Evolutionary conservation across 2,797 vertebrate genomes (phyloP).

Genomic region (Notamacropus eugenii): DNA sequence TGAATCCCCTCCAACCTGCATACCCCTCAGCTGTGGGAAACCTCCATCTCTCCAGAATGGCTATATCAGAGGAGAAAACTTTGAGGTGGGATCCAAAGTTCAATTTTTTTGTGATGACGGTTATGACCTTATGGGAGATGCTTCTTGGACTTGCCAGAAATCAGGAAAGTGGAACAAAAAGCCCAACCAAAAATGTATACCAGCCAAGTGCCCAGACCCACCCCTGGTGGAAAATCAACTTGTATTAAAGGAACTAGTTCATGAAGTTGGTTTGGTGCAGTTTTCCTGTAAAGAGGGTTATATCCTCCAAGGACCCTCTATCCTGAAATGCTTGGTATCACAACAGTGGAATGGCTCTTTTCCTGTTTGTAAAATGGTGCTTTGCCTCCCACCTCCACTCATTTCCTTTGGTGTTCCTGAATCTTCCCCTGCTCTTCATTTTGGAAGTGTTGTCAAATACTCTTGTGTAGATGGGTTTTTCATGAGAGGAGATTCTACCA

Average conservation of each 20-base stretch:
- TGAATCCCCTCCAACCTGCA: conserved; percentile 89
- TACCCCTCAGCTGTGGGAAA: conserved; percentile 91
- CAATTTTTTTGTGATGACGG: conserved; percentile 94
- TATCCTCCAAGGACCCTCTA: conserved; percentile 89
- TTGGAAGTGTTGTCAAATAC: conserved; percentile 90
- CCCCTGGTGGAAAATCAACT: conserved; percentile 93
- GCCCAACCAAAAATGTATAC: conserved; percentile 89
- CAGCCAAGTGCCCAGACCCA: conserved; percentile 94
- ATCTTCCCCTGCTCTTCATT: conserved; percentile 84
- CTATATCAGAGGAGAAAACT: conserved; percentile 88
- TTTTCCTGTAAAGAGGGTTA: conserved; percentile 95
- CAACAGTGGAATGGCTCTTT: conserved; percentile 97
- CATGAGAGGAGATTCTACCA: conserved; percentile 86
- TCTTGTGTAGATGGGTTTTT: conserved; percentile 94
- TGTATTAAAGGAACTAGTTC: conserved; percentile 88
- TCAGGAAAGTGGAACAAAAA: conserved; percentile 93
- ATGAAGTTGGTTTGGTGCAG: conserved; percentile 90
- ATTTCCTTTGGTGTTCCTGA: conserved; percentile 90
- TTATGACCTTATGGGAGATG: conserved; percentile 92
- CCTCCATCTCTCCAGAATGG: conserved; percentile 91
- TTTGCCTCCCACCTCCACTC: conserved; percentile 90
- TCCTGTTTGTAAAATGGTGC: conserved; percentile 92
- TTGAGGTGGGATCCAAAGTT: conserved; percentile 92
- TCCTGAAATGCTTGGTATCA: conserved; percentile 91
- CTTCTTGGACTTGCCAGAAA: conserved; percentile 94